Percentiles rank a stretch among this genome's conserved stretches.
phyloP scores from a whole-genome alignment of 2,888 invertebrate species.

The Bombylius discolor region DNA sequence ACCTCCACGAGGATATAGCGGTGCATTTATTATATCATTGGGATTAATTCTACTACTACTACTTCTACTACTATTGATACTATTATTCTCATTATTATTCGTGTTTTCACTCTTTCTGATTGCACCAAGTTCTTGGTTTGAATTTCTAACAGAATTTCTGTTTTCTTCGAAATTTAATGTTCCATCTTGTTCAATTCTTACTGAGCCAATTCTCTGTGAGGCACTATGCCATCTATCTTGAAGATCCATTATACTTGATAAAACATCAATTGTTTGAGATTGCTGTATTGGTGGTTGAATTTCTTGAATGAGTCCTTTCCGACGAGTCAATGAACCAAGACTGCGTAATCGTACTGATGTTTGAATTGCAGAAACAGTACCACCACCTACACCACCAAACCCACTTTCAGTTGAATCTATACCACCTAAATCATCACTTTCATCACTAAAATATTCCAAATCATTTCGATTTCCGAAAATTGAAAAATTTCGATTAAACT shows the following conservation, averaged over 20 bases:
- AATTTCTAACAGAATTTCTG: conserved; percentile 9
- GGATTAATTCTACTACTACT: conserved; percentile 1
- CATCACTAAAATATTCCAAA: conserved; percentile 53
- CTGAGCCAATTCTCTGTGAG: conserved; percentile 23
- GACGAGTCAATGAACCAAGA: conserved; percentile 1
- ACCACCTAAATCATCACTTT: conserved; percentile 27
- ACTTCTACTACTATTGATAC: not conserved
- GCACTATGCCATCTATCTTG: conserved; percentile 51
- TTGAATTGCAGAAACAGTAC: conserved; percentile 37
- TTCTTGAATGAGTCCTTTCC: conserved; percentile 5
- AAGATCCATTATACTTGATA: conserved; percentile 55
- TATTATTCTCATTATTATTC: not conserved
- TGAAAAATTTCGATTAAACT: conserved; percentile 36
- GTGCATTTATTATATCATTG: conserved; percentile 38
- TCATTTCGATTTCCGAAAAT: conserved; percentile 55
- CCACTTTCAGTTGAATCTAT: conserved; percentile 22
- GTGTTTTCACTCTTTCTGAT: conserved; percentile 1
- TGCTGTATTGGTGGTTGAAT: conserved; percentile 7
- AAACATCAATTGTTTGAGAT: conserved; percentile 44
- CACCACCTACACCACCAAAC: conserved; percentile 37
- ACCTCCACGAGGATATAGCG: conserved; percentile 52
- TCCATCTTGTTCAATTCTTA: conserved; percentile 41
- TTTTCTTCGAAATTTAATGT: conserved; percentile 42
- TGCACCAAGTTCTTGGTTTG: not conserved
- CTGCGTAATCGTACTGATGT: conserved; percentile 24